Percentiles rank a stretch among this genome's conserved stretches.
phyloP scores from a whole-genome alignment of 2,888 invertebrate species.

The Caenorhabditis uteleia region DNA sequence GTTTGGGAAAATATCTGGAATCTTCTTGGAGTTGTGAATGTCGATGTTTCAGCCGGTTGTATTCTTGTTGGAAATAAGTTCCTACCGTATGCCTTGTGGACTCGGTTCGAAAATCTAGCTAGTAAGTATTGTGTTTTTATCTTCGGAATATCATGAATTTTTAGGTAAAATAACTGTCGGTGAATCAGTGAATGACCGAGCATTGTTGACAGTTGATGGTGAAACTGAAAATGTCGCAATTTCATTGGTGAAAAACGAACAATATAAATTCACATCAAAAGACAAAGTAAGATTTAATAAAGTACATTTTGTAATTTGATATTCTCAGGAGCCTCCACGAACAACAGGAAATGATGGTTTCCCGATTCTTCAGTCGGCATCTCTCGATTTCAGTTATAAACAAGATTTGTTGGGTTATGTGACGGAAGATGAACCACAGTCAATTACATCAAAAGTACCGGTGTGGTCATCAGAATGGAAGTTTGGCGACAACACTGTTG shows the following conservation, averaged over 20 bases:
- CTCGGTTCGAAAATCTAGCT: conserved; percentile 89
- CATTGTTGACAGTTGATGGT: conserved; percentile 50
- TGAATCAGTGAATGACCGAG: conserved; percentile 76
- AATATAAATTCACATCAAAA: conserved; percentile 81
- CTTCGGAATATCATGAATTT: conserved; percentile 11
- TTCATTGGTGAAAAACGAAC: conserved; percentile 92
- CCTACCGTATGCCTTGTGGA: conserved; percentile 87
- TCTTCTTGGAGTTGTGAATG: conserved; percentile 52
- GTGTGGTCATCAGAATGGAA: conserved; percentile 64
- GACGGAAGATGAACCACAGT: conserved; percentile 41
- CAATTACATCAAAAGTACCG: conserved; percentile 49
- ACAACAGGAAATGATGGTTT: conserved; percentile 90
- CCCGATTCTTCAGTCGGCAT: conserved; percentile 92
- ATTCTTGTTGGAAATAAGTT: conserved; percentile 92
- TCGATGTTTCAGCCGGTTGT: conserved; percentile 88
- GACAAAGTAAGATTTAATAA: too few species aligned
- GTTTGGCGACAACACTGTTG: conserved; percentile 91
- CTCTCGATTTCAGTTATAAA: conserved; percentile 91
- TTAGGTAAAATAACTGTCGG: conserved; percentile 54
- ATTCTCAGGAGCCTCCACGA: conserved; percentile 80
- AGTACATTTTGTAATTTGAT: too few species aligned
- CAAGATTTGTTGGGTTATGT: conserved; percentile 89
- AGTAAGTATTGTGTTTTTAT: conserved; percentile 76
- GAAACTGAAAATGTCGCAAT: conserved; percentile 88
- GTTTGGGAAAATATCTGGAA: conserved; percentile 62